phyloP scores from a whole-genome alignment of 2,113 vertebrate species.

The Scortum barcoo region DNA sequence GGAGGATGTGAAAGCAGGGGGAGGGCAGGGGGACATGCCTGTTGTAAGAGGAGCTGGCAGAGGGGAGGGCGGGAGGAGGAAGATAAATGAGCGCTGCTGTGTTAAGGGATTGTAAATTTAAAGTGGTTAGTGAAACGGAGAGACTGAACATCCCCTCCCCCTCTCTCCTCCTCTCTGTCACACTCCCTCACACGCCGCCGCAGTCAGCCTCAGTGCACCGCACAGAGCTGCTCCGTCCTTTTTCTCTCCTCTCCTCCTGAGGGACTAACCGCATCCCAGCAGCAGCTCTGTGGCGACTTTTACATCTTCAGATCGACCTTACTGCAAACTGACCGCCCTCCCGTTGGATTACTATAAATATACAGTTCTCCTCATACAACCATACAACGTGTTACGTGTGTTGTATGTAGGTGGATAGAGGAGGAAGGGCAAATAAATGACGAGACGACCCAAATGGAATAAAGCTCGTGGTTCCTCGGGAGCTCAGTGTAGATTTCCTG shows the following conservation, averaged over 20 bases:
- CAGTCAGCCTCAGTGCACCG: slow-evolving; percentile 65
- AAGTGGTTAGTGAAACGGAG: slow-evolving; percentile 80
- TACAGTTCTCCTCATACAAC: not conserved
- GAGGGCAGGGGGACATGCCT: not conserved
- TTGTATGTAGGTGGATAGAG: slow-evolving; percentile 49
- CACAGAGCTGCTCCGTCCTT: slow-evolving; percentile 31
- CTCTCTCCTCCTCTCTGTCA: not conserved
- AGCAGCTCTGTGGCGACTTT: not conserved
- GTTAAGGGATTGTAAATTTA: slow-evolving; percentile 76
- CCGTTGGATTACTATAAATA: slow-evolving; percentile 9
- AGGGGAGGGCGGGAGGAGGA: not conserved
- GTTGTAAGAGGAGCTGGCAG: slow-evolving; percentile 7
- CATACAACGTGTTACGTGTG: slow-evolving; percentile 25
- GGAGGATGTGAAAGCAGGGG: not conserved
- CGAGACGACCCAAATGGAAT: not conserved
- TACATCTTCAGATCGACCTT: slow-evolving; percentile 1
- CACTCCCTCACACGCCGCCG: slow-evolving; percentile 65
- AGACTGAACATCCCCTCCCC: slow-evolving; percentile 51
- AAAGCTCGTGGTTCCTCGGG: not conserved
- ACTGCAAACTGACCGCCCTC: not conserved
- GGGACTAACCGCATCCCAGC: slow-evolving; percentile 39
- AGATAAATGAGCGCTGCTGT: slow-evolving; percentile 68
- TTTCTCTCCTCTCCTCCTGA: not conserved
- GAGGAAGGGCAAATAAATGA: slow-evolving; percentile 27
- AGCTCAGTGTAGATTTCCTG: slow-evolving; percentile 1